Evolutionary conservation across 2,797 vertebrate genomes (phyloP).

Genomic region (Halcyon chelicuti): DNA sequence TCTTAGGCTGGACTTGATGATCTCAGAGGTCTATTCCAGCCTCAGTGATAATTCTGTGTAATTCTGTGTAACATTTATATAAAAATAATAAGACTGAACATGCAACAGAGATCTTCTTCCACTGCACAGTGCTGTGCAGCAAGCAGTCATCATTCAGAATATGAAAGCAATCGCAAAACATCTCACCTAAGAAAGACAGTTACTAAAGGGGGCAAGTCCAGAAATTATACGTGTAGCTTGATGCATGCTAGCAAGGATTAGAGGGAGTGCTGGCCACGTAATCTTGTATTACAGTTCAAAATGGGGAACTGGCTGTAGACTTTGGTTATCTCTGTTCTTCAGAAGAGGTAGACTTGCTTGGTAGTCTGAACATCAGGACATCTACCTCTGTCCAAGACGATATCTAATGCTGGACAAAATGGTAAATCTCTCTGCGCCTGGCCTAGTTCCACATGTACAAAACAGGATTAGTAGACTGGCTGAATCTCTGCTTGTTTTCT

Average conservation of each 20-base stretch:
- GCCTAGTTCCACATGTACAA: neutral
- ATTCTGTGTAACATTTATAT: neutral
- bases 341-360: neutral
- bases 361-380: neutral
- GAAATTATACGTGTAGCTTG: neutral
- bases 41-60: too few species aligned
- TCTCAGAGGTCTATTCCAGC: too few species aligned
- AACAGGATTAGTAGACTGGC: neutral
- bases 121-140: fast-evolving
- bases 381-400: neutral
- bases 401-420: neutral
- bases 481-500: neutral
- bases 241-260: neutral
- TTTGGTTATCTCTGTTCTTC: neutral
- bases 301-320: neutral
- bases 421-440: neutral
- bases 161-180: neutral
- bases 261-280: neutral
- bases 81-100: neutral
- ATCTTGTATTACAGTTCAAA: neutral
- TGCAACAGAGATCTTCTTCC: neutral
- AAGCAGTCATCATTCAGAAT: neutral
- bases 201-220: neutral
- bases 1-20: too few species aligned
- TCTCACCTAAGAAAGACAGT: neutral